Evolutionary conservation across 2,113 vertebrate species (phyloP), one percentile per base, ranked within the genome.

Genomic region (Brachirus orientalis): DNA sequence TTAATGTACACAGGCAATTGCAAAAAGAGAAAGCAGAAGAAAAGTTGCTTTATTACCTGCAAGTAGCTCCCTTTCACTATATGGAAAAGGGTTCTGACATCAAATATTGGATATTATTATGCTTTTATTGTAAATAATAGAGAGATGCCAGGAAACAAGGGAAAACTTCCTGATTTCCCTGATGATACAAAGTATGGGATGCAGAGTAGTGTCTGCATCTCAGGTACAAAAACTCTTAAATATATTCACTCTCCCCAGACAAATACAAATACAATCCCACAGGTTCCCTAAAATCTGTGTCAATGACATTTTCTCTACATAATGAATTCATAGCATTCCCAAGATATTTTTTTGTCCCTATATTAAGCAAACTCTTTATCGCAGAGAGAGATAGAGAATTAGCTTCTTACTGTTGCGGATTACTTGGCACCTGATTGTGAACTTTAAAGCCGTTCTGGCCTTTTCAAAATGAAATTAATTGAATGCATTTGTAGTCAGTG

Each of bases 321-420:
- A 84, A 80, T 82, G 68, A 83, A 75, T 75, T 72, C 70, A 43
- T 77, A 38, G 10, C 55, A 64, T 44, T 82, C 74, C 77, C 62
- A 20, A 78, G 48, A 62, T 51, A 13, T 77, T 63, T 10, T 36
- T 40, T 46, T 44, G 47, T 69, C 63, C 56, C 76, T 82, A 75
- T 78, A 68, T 84, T 82, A 69, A 75, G 64, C 70, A 64, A 67
- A 77, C 79, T 69, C 63, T 79, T 79, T 69, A 84, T 85, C 70
- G 51, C 10, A 69, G 68, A 60, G 40, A 13, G 50, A 7, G 36
- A 28, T 33, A 17, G 33, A 28, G 28, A 28, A 6, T 28, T 28
- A 28, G 6, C 28, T 58, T 44, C 45, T 63, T 44, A 3, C 52
- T 67, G 43, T 44, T 33, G 1, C 19, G 61, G 75, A 85, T 67